Evolutionary conservation across 2,888 invertebrate species (phyloP), one percentile per base, ranked within the genome.

Genomic region (Danaus chrysippus): DNA sequence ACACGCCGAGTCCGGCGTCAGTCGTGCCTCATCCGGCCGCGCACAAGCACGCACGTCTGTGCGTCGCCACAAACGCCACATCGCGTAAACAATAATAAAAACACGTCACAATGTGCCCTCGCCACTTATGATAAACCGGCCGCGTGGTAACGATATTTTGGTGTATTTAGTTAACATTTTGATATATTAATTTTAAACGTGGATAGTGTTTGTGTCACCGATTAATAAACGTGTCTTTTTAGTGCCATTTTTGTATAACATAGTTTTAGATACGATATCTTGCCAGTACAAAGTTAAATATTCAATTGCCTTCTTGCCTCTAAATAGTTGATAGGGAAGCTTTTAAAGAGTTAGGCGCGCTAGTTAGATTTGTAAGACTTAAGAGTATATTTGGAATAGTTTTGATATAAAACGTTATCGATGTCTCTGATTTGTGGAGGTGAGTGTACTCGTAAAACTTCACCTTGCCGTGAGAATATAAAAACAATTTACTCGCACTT

Each of bases 361-460:
- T 91, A 90, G 87, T 74, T 83, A 85, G 74, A 70, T 72, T 59
- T 68, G 67, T 67, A 70, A 65, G 60, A 67, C 63, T 41, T 69
- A 68, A 70, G 70, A 69, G 62, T 68, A 71, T 70, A 70, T 73
- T 74, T 72, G 65, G 72, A 72, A 75, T 71, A 68, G 71, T 75
- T 77, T 69, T 71, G 77, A 74, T 77, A 71, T 73, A 71, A 70
- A 73, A 68, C 72, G 75, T 73, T 77, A 71, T 72, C 76, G 73
- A 91, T 91, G 90, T 88, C 90, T 81, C 78, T 91, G 34, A 83
- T 91, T 70, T 89, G 89, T 75, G 87, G 90, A 87, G 90, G 90
- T 91, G 77, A 90, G 90, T 87, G 71, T 65, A 23, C 69, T 60
- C 62, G 60, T 61, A 62, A 58, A 64, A 54, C 54, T 67, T 72